Evolutionary conservation across 2,113 vertebrate genomes (phyloP).

Genomic region (Gasterosteus aculeatus): DNA sequence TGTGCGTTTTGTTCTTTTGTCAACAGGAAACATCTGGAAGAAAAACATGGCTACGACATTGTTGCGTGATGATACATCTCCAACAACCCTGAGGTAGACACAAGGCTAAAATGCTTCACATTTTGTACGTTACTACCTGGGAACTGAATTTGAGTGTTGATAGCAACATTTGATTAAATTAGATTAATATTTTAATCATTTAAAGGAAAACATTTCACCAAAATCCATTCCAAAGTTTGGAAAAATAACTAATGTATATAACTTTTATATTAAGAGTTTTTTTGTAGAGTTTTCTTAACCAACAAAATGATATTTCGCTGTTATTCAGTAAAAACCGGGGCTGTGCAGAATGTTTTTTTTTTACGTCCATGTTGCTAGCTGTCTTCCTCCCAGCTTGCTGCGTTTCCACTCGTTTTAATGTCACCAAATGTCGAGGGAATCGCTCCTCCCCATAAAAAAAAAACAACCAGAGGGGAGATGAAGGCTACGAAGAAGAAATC

Average conservation of each 20-base stretch:
- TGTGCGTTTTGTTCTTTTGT: slow-evolving; percentile 11
- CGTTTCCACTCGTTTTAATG: not conserved
- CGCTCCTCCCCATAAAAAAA: not conserved
- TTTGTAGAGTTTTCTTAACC: not conserved
- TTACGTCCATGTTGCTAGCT: not conserved
- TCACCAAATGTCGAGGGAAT: not conserved
- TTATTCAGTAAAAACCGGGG: not conserved
- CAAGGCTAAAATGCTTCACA: not conserved
- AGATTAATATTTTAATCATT: not conserved
- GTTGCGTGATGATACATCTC: slow-evolving; percentile 19
- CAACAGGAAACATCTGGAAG: slow-evolving; percentile 37
- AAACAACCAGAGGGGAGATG: no score
- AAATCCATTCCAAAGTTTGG: not conserved
- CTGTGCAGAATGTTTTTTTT: not conserved
- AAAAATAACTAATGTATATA: not conserved
- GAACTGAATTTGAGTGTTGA: not conserved
- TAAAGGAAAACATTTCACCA: not conserved
- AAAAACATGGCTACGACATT: slow-evolving; percentile 3
- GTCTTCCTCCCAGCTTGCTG: not conserved
- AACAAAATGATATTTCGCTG: not conserved
- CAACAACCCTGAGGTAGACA: slow-evolving; percentile 23
- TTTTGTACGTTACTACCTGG: not conserved
- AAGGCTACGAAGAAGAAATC: no score
- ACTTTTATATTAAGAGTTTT: not conserved
- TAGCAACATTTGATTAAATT: not conserved